These are phyloP conservation scores for Phyllotis vaccarum DNA, from an alignment of 2,797 vertebrate genomes.

Conservation along the genomic window DNA sequence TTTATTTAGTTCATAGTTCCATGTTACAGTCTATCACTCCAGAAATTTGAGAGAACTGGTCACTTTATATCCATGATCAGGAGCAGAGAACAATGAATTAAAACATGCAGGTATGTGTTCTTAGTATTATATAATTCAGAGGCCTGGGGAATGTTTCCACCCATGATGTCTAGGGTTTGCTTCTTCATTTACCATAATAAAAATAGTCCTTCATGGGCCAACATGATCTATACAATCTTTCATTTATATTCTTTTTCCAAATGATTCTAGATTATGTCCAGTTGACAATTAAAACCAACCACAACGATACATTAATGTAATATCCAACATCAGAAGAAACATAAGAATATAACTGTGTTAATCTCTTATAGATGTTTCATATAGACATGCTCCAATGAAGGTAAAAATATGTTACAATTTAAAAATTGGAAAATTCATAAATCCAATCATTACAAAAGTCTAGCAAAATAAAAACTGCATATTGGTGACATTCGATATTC, in stretches of 20 bases:
- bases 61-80: not conserved
- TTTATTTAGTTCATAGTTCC: not conserved
- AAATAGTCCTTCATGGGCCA: not conserved
- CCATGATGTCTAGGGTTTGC: not conserved
- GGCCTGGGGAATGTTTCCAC: not conserved
- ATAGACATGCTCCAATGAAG: not conserved
- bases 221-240: not conserved
- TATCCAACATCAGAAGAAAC: conserved; percentile 1
- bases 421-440: not conserved
- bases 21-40: not conserved
- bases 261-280: not conserved
- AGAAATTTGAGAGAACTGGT: not conserved
- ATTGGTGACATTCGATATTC: conserved; percentile 14
- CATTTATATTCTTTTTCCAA: not conserved
- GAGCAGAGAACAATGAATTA: not conserved
- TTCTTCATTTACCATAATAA: not conserved
- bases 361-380: too few species aligned
- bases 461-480: conserved; percentile 27
- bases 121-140: not conserved
- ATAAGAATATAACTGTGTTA: not conserved
- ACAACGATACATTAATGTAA: not conserved
- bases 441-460: conserved; percentile 18
- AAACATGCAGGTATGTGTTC: not conserved
- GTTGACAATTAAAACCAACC: not conserved
- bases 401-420: not conserved